These are phyloP conservation scores for Sussaba pulchella DNA, from an alignment of 2,888 invertebrate species.

Conservation along the genomic window DNA sequence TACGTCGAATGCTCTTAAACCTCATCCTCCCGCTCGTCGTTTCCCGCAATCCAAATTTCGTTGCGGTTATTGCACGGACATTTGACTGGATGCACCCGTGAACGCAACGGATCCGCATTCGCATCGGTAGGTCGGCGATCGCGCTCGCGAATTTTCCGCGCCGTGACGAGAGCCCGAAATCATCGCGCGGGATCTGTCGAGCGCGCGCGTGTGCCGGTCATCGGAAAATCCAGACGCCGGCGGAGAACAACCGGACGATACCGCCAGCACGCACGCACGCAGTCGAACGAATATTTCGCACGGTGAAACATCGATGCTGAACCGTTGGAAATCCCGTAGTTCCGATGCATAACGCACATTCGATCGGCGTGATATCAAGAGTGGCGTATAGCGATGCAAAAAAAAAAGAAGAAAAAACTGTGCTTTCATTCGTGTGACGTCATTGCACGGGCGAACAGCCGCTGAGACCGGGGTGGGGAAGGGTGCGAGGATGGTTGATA, in stretches of 20 bases:
- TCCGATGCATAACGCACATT: slow-evolving; percentile 14
- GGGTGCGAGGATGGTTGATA: slow-evolving; percentile 27
- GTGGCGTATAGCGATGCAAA: too few relatives aligned
- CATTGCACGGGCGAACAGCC: slow-evolving; percentile 52
- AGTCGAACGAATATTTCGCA: not conserved
- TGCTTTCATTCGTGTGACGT: slow-evolving; percentile 56
- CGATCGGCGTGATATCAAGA: slow-evolving; percentile 30
- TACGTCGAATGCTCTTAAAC: slow-evolving; percentile 21
- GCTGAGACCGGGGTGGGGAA: slow-evolving; percentile 13
- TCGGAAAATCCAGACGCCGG: not conserved
- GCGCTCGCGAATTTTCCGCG: slow-evolving; percentile 23
- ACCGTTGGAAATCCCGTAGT: slow-evolving; percentile 26
- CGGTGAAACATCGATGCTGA: not conserved
- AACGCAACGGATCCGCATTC: slow-evolving; percentile 31
- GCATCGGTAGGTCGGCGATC: slow-evolving; percentile 36
- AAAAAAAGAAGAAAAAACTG: slow-evolving; percentile 56
- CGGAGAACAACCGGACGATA: not conserved
- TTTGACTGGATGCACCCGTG: slow-evolving; percentile 4
- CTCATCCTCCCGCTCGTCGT: slow-evolving; percentile 20
- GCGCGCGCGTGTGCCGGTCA: slow-evolving; percentile 16
- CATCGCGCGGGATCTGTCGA: slow-evolving; percentile 27
- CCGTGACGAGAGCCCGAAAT: slow-evolving; percentile 17
- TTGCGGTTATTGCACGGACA: slow-evolving; percentile 19
- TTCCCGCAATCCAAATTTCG: slow-evolving; percentile 30
- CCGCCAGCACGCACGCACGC: too few relatives aligned